Conservation (phyloP, 1,140 invertebrate species). For the Platorchestia sp. region DNA sequence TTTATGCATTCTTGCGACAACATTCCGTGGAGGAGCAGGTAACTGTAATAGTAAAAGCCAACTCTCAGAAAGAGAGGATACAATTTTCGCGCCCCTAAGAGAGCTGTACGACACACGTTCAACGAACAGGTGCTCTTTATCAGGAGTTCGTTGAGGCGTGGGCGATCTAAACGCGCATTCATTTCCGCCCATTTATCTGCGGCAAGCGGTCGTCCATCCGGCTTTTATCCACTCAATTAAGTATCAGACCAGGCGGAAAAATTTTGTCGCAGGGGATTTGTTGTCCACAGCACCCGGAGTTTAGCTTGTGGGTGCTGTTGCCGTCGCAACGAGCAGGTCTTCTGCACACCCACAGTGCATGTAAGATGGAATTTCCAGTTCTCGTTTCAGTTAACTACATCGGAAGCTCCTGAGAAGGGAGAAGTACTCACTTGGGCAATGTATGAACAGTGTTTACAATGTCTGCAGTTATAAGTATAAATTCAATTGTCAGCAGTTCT, state of each 20-base stretch:
- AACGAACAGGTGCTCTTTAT: not conserved
- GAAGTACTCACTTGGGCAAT: not conserved
- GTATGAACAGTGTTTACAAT: not conserved
- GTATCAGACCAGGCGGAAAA: not conserved
- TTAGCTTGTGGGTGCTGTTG: not conserved
- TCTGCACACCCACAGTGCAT: not conserved
- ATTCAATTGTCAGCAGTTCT: not conserved
- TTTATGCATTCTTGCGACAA: not conserved
- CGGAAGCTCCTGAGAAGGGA: not conserved
- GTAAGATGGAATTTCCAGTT: not conserved
- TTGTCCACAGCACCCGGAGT: not conserved
- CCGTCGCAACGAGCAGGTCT: not conserved
- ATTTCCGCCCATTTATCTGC: conserved; percentile 40
- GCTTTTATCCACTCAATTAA: conserved; percentile 31
- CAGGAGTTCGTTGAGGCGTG: not conserved
- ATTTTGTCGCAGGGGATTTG: not conserved
- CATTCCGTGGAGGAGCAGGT: not conserved
- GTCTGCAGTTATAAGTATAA: not conserved
- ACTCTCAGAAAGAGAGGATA: not conserved
- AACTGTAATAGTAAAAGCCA: not conserved
- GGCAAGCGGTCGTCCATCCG: conserved; percentile 10
- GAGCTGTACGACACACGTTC: not conserved
- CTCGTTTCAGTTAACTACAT: not conserved
- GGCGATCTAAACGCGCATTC: not conserved
- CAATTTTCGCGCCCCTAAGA: not conserved